These are phyloP conservation scores for Cerastis leucographa DNA, from an alignment of 2,888 invertebrate genomes.

Conservation along the genomic window DNA sequence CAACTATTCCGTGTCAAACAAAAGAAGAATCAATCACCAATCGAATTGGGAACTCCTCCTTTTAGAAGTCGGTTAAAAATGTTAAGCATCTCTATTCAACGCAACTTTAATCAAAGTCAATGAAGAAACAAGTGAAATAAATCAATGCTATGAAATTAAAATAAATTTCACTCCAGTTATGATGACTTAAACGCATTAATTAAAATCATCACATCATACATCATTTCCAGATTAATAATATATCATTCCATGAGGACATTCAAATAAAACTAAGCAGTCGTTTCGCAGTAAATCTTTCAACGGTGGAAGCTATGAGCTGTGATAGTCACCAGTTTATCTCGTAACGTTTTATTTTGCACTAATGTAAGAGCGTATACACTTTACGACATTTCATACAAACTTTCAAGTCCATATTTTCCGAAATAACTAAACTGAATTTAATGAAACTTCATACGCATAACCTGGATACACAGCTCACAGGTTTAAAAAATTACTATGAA, in stretches of 20 bases:
- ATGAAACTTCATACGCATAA: no score
- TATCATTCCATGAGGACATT: constrained; percentile 29
- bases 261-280: constrained; percentile 18
- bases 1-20: no score
- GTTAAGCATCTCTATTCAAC: no score
- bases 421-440: no score
- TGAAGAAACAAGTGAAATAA: neutral
- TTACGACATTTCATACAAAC: no score
- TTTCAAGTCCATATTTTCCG: no score
- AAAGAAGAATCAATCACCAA: no score
- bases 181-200: constrained; percentile 3
- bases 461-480: no score
- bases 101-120: neutral
- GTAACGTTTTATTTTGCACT: neutral
- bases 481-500: no score
- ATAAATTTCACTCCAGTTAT: neutral
- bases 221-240: constrained; percentile 23
- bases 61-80: no score
- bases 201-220: neutral
- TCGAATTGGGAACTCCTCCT: no score
- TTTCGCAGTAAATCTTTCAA: constrained; percentile 27
- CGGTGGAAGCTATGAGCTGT: neutral
- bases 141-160: neutral
- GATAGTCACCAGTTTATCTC: constrained; percentile 2
- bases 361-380: no score